phyloP scores from a whole-genome alignment of 1,140 invertebrate genomes.

The Drosophila lini region DNA sequence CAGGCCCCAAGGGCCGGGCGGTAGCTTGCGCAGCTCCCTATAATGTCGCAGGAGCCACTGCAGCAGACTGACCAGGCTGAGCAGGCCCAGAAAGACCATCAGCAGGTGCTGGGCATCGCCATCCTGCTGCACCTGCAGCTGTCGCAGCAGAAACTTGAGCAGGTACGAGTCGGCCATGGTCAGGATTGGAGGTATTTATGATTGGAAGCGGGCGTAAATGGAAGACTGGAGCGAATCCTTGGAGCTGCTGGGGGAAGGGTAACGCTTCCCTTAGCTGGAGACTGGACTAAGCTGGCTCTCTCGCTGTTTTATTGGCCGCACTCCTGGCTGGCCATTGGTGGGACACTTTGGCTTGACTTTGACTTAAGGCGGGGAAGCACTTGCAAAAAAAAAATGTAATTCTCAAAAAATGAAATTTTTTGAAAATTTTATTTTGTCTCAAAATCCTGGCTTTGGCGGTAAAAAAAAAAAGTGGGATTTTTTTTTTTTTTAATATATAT shows the following conservation, averaged over 20 bases:
- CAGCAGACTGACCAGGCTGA: conserved; percentile 84
- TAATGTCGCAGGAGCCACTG: conserved; percentile 85
- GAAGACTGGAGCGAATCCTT: not conserved
- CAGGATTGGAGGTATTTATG: not conserved
- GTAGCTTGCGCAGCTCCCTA: conserved; percentile 87
- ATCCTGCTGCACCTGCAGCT: conserved; percentile 67
- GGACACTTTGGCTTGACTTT: conserved; percentile 1
- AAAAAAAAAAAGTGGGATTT: not conserved
- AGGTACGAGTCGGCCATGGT: conserved; percentile 78
- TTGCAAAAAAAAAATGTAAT: not conserved
- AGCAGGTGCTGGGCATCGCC: conserved; percentile 80
- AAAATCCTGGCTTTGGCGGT: not conserved
- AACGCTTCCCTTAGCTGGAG: no score
- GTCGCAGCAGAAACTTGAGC: conserved; percentile 75
- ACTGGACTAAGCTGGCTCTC: not conserved
- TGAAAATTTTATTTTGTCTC: not conserved
- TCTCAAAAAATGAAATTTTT: not conserved
- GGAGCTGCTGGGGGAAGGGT: no score
- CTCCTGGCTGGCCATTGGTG: conserved; percentile 12
- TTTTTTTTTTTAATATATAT: not conserved
- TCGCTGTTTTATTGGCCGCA: not conserved
- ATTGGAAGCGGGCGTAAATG: no score
- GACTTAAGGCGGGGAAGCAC: not conserved
- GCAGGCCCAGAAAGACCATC: conserved; percentile 86
- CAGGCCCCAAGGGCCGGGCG: conserved; percentile 93